Base-by-base conservation (phyloP, 2,113 vertebrate genomes). In the Eurypyga helias region DNA sequence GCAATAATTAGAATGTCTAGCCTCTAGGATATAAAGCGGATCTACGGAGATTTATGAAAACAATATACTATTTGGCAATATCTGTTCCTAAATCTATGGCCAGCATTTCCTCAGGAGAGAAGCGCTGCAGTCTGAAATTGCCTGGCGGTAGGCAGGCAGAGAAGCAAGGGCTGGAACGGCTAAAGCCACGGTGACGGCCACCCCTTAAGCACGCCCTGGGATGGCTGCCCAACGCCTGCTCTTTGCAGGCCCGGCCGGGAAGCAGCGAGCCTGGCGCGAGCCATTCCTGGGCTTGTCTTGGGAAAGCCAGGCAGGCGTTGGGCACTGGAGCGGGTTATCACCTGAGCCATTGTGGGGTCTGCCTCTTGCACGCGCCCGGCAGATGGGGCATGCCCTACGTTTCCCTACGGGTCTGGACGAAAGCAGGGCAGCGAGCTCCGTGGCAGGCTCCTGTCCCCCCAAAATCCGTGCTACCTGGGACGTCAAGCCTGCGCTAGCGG, bases 1-100 rank as follows among this genome's bases (percentile, higher is more conserved):
- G 96, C 95, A 97, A 97, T 96, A 97, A 96, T 95, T 97, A 96
- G 96, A 96, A 95, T 96, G 97, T 96, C 96, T 92, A 91, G 94
- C 89, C 96, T 89, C 83, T 66, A 96, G 92, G 94, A 96, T 97
- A 95, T 95, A 94, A 87, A 96, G 92, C 34, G 0, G 88, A 93
- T 94, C 97, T 94, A 87, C 67, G 11, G 94, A 96, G 95, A 97
- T 96, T 96, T 97, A 97, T 97, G 97, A 96, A 96, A 95, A 96
- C 95, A 96, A 96, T 97, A 97, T 92, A 95, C 90, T 92, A 88
- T 95, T 96, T 94, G 96, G 96, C 95, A 96, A 96, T 96, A 97
- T 97, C 96, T 90, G 62, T 96, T 96, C 96, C 90, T 85, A 94
- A 95, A 96, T 96, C 96, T 96, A 97, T 84, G 86, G 87, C 89